phyloP scores from a whole-genome alignment of 2,113 vertebrate genomes.

The Morphnarchus princeps region DNA sequence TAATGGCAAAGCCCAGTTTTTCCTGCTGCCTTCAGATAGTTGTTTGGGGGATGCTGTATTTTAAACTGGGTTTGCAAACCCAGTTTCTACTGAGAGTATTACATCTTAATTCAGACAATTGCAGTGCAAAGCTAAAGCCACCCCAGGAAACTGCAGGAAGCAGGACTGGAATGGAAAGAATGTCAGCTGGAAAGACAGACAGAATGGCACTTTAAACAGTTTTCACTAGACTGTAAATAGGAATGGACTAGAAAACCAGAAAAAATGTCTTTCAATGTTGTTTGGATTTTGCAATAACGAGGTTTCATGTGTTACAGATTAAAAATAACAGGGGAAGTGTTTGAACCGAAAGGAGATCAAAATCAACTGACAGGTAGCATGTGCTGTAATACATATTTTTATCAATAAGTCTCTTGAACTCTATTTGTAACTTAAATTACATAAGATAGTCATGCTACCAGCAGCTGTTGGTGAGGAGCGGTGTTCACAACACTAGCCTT shows the following conservation, averaged over 20 bases:
- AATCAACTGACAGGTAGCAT: not conserved
- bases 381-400: not conserved
- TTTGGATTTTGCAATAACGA: not conserved
- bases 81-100: not conserved
- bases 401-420: not conserved
- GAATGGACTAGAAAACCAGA: not conserved
- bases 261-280: not conserved
- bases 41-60: not conserved
- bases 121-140: not conserved
- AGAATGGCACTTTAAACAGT: constrained; percentile 7
- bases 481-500: not conserved
- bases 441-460: not conserved
- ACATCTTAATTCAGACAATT: not conserved
- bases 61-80: not conserved
- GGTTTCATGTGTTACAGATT: not conserved
- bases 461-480: not conserved
- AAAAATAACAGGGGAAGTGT: not conserved
- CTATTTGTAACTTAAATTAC: not conserved
- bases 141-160: not conserved
- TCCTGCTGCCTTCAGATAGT: not conserved
- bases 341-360: not conserved
- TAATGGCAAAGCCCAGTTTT: not conserved
- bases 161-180: constrained; percentile 36
- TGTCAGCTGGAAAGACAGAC: not conserved
- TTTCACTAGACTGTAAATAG: not conserved